Evolutionary conservation across 2,888 invertebrate genomes (phyloP), one percentile per base, ranked within the genome.

Genomic region (Pristionchus mayeri): DNA sequence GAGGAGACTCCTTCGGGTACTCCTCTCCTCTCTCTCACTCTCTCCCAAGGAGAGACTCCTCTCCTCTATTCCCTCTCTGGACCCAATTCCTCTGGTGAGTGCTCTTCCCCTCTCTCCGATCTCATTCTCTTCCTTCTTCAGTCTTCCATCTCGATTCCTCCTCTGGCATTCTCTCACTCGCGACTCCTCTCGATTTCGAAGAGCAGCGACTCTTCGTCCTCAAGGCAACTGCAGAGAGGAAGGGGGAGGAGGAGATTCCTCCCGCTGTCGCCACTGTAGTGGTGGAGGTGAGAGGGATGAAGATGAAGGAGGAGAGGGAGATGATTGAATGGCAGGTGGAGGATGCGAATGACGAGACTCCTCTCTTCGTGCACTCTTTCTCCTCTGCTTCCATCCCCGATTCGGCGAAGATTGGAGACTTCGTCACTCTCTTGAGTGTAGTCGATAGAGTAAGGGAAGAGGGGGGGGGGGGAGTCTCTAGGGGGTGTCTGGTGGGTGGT

Each of bases 1-100:
- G 91, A 91, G 60, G 71, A 85, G 9, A 84, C 87, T 16, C 75
- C 87, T 3, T 48, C 86, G 11, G 91, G 91, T 60, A 93, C 93
- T 4, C 90, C 91, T 89, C 95, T 98, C 18, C 93, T 96, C 16
- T 94, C 95, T 86, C 95, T 97, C 52, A 94, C 95, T 0, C 95
- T 95, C 4, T 95, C 95, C n/a, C 95, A 95, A 90, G 95, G 96
- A 93, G 97, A 97, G 0, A 95, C 95, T 75, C 95, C 95, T 86
- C 94, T 94, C 21, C 95, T 95, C 86, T 98, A 98, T 94, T 94
- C 95, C 87, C 95, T 96, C 37, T 92, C 95, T 0, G 95, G 92
- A 85, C 88, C 90, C 21, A 84, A 86, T 54, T 86, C 92, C 21
- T 91, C 91, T n/a, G 88, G 89, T 50, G 85, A 85, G 78, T 89